Evolutionary conservation across 1,140 invertebrate species (phyloP), one percentile per base, ranked within the genome.

Genomic region (Andricus grossulariae): DNA sequence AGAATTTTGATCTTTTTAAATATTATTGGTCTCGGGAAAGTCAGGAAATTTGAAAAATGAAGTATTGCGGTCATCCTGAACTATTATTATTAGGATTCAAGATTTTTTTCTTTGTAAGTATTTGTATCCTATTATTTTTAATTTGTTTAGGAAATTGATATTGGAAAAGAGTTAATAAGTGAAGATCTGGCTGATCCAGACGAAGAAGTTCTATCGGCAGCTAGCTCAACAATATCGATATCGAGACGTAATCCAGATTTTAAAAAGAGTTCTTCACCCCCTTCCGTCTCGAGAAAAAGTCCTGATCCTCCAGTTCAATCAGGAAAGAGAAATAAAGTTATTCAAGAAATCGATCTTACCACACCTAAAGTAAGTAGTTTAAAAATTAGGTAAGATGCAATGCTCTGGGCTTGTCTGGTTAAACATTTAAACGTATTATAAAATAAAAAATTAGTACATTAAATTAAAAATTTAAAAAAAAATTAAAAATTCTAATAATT

Each of bases 91-190:
- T 39, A 39, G 39, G 6, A 39, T 52, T 72, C 8, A 39, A 60
- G 16, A 32, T 71, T 49, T 19, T 57, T 72, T 57, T 0, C 15
- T 73, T 66, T 50, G 19, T 57, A 21, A 51, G 21, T 73, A 70
- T 6, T 76, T 18, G 0, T 18, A 10, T 4, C 18, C 16, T 54
- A 0, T 54, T 2, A 8, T 54, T 16, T 54, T 3, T 39, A 66
- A 66, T 74, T 75, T 25, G 12, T 18, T n/a, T 19, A 88, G 87
- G 74, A 83, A 6, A 80, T 88, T 45, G 85, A 88, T 54, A 74
- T 89, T 15, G 84, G 82, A 25, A 66, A 84, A 18, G 78, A 83
- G n/a, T 21, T 89, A 55, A 79, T 89, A 50, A 78, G 74, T 4
- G 83, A 85, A 6, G 76, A 74, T 50, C 32, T 86, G 11, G 88